Base-by-base conservation (phyloP, 2,888 invertebrate genomes). In the Hydrotaea diabolus region DNA sequence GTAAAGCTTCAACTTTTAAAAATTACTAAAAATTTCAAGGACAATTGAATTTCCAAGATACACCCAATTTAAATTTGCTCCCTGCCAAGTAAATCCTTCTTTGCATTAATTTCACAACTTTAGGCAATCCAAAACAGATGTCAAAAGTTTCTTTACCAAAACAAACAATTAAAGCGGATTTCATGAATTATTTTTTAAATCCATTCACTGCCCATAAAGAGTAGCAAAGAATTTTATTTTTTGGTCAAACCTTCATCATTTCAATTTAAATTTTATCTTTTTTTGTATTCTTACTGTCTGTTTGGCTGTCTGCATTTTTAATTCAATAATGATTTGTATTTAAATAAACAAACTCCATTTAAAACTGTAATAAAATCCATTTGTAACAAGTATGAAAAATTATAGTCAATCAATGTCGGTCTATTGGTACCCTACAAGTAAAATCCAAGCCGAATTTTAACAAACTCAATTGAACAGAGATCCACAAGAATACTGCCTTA, bases 241-340 rank as follows among this genome's bases (percentile, higher is more conserved):
- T 15, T 49, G 8, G 1, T n/a, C 2, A 15, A 13, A 66, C 66
- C 66, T 43, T 43, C 43, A 66, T 66, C 66, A 21, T 39, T 23
- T 43, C 43, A 19, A 66, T 64, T 17, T 19, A 39, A 66, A 19
- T 19, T 9, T 17, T 66, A 39, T 66, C 21, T 5, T 39, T 8
- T 11, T 36, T 64, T 43, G 19, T 43, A 23, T 5, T 23, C 26
- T 59, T 26, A 15, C 8, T 31, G 15, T 62, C 15, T 43, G 19
- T n/a, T 43, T 39, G 11, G 15, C 31, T 71, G 74, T 80, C 76
- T 84, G 81, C 74, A 81, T 77, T 81, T 81, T 71, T 43, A 77
- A 66, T 81, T 84, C 11, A 74, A 31, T 46, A 77, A 76, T 55
- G 36, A 72, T 72, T 76, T 72, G 53, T 17, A 17, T 53, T 53